Percentiles rank a stretch among this genome's conserved stretches.
Evolutionary conservation across 2,888 invertebrate species (phyloP).

Genomic region (Diarsia dahlii): DNA sequence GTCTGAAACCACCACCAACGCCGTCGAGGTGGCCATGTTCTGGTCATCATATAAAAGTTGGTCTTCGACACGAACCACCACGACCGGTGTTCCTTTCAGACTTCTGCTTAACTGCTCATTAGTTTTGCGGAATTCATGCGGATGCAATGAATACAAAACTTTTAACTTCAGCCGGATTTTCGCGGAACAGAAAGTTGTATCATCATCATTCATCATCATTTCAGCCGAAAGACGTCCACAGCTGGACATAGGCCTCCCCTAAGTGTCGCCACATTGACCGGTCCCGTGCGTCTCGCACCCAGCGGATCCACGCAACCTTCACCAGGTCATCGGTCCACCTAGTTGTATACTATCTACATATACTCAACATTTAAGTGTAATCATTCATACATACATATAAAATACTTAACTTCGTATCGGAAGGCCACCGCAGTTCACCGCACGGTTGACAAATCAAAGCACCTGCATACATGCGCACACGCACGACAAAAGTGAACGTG

Average conservation of each 20-base stretch:
- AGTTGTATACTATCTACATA: background rate
- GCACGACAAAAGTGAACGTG: conserved; percentile 61
- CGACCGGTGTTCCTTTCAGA: background rate
- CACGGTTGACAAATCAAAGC: conserved; percentile 52
- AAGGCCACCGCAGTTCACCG: conserved; percentile 40
- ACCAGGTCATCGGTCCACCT: no score
- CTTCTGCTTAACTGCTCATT: background rate
- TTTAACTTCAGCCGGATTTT: background rate
- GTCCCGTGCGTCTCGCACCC: no score
- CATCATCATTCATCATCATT: no score
- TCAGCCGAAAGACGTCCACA: no score
- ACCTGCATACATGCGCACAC: conserved; percentile 51
- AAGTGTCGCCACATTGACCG: no score
- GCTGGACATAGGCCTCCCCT: no score
- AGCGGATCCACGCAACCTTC: no score
- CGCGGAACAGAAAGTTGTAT: background rate
- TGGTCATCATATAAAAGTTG: no score
- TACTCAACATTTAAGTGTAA: background rate
- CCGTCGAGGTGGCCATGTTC: no score
- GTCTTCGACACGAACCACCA: no score
- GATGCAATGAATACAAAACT: background rate
- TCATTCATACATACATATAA: background rate
- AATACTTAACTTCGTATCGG: conserved; percentile 19
- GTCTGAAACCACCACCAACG: no score
- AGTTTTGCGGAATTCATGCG: background rate